A percentile compares a stretch with the other conserved stretches of the same genome.
Conservation (phyloP, 2,113 vertebrate genomes). For the Eurypyga helias region DNA sequence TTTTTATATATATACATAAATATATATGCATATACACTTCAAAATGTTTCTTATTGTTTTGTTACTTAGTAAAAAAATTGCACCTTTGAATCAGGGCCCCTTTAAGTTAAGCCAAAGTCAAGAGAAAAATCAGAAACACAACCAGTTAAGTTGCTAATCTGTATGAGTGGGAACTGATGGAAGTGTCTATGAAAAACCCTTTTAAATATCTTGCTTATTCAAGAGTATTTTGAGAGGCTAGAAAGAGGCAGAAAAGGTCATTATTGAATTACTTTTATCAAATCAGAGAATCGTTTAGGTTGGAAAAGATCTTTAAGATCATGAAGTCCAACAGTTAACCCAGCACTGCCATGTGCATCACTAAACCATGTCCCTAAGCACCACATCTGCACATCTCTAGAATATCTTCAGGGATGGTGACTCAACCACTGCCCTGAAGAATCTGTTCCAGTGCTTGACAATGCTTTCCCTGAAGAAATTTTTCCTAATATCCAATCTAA, state of each 20-base stretch:
- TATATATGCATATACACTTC: fast-evolving
- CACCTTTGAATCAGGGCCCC: not conserved
- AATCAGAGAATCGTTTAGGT: no score
- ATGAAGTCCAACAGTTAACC: no score
- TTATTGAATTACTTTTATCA: not conserved
- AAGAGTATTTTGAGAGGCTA: not conserved
- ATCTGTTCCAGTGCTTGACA: no score
- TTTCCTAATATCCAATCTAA: no score
- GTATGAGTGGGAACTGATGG: not conserved
- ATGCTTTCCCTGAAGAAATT: no score
- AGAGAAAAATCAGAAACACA: not conserved
- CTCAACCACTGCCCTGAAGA: no score
- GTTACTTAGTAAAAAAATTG: not conserved
- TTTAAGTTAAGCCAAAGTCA: not conserved
- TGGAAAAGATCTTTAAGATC: no score
- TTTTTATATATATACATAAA: not conserved
- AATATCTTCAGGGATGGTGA: no score
- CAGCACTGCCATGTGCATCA: no score
- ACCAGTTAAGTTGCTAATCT: not conserved
- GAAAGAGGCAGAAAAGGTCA: not conserved
- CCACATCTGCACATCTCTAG: no score
- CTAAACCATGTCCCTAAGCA: no score
- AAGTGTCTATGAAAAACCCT: not conserved
- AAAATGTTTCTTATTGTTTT: not conserved
- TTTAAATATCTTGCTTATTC: not conserved